A percentile compares a stretch with the other conserved stretches of the same genome.
Conservation (phyloP, 2,888 invertebrate species). For the Anorthoa munda region DNA sequence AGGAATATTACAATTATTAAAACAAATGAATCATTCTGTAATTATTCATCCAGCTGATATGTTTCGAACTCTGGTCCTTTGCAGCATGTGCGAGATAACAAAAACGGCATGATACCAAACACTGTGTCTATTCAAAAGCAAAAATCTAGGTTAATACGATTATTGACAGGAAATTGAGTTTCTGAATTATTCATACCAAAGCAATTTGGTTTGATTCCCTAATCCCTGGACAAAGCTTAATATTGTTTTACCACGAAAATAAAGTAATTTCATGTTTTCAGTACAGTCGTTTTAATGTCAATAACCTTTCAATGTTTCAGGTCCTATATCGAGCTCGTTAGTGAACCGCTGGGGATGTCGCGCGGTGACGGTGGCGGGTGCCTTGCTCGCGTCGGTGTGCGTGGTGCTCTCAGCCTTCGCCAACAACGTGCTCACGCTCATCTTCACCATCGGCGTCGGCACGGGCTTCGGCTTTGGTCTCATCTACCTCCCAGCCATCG, state of each 20-base stretch:
- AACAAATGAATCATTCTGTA: slow-evolving; percentile 37
- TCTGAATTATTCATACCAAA: slow-evolving; percentile 17
- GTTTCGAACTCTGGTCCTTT: slow-evolving; percentile 38
- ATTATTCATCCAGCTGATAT: slow-evolving; percentile 46
- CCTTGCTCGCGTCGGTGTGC: slow-evolving; percentile 94
- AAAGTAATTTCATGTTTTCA: neutral
- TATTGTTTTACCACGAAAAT: neutral
- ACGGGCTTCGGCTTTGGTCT: slow-evolving; percentile 98
- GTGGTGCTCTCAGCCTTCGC: slow-evolving; percentile 96
- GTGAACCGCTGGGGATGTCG: slow-evolving; percentile 99
- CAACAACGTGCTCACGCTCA: slow-evolving; percentile 95
- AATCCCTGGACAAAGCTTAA: neutral
- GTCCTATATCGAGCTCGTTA: slow-evolving; percentile 98
- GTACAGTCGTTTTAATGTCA: slow-evolving; percentile 3
- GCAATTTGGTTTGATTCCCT: slow-evolving; percentile 19
- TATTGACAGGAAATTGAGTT: neutral
- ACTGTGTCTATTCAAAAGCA: slow-evolving; percentile 24
- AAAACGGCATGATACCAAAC: slow-evolving; percentile 38
- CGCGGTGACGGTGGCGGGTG: slow-evolving; percentile 96
- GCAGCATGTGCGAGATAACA: slow-evolving; percentile 47
- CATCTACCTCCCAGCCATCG: slow-evolving; percentile 99
- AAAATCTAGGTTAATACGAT: slow-evolving; percentile 6
- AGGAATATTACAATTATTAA: slow-evolving; percentile 6
- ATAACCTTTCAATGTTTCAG: slow-evolving; percentile 86
- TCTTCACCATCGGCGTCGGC: slow-evolving; percentile 98